These are phyloP conservation scores for Brachionus manjavacas DNA, from an alignment of 1,140 invertebrate species.

Conservation along the genomic window DNA sequence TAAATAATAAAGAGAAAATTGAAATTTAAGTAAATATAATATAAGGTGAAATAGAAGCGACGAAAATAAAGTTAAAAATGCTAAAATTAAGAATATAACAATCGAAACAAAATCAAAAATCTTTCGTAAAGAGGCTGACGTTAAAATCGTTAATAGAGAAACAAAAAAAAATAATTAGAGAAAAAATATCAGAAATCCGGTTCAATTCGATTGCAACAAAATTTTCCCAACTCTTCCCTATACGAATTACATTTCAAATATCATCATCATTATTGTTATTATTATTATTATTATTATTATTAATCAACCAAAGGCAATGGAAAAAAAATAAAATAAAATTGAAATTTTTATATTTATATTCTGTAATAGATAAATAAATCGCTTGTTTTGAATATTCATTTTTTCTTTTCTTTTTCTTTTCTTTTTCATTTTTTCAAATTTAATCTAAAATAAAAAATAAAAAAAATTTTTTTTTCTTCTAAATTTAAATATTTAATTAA, in stretches of 20 bases:
- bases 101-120: neutral
- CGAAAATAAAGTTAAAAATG: neutral
- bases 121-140: neutral
- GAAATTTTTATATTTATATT: neutral
- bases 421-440: too few species aligned
- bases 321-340: neutral
- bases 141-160: neutral
- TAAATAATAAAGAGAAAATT: neutral
- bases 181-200: neutral
- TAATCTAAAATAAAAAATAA: too few species aligned
- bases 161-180: neutral
- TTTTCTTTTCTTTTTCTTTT: neutral
- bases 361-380: neutral
- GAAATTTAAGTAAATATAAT: neutral
- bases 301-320: neutral
- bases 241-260: neutral
- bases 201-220: neutral
- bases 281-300: neutral
- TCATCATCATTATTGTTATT: neutral
- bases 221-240: neutral
- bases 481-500: neutral
- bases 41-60: neutral
- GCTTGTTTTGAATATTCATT: neutral
- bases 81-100: slow-evolving; percentile 1
- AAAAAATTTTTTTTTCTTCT: neutral